A percentile compares a stretch with the other conserved stretches of the same genome.
Conservation (phyloP, 2,113 vertebrate genomes). For the Lophius piscatorius region DNA sequence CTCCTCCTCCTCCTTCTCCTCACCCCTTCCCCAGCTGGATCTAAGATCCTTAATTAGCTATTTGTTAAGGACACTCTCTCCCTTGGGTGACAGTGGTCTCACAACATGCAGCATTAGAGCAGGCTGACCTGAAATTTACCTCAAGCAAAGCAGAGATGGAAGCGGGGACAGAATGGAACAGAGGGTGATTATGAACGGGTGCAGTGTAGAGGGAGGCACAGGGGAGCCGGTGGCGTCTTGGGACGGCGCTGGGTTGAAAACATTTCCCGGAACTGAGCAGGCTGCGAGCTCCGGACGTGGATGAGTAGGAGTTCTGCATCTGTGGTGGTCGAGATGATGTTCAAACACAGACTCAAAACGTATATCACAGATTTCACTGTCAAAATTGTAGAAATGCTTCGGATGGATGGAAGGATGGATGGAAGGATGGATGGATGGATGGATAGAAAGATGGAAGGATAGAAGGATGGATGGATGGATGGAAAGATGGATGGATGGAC, state of each 20-base stretch:
- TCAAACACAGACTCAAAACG: neutral
- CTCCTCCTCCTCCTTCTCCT: constrained; percentile 10
- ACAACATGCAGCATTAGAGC: constrained; percentile 54
- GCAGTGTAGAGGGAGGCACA: constrained; percentile 13
- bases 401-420: too few relatives aligned
- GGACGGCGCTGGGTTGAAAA: constrained; percentile 37
- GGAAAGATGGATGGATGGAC: too few relatives aligned
- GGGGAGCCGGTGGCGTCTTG: constrained; percentile 52
- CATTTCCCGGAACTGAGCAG: constrained; percentile 5
- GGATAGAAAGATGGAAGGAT: too few relatives aligned
- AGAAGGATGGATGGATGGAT: too few relatives aligned
- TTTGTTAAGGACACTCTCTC: constrained; percentile 64
- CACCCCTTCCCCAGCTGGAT: constrained; percentile 19
- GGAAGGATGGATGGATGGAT: too few relatives aligned
- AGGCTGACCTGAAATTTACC: constrained; percentile 62
- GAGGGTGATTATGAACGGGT: constrained; percentile 42
- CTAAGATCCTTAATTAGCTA: constrained; percentile 62
- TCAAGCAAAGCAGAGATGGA: constrained; percentile 31
- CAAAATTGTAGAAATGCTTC: neutral
- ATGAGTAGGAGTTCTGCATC: constrained; percentile 14
- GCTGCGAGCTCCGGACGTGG: constrained; percentile 2
- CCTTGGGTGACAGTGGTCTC: constrained; percentile 48
- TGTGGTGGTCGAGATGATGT: neutral
- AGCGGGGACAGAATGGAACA: constrained; percentile 18
- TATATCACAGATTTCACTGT: neutral